Conservation (phyloP, 2,888 invertebrate species). For the Drosophila merina region DNA sequence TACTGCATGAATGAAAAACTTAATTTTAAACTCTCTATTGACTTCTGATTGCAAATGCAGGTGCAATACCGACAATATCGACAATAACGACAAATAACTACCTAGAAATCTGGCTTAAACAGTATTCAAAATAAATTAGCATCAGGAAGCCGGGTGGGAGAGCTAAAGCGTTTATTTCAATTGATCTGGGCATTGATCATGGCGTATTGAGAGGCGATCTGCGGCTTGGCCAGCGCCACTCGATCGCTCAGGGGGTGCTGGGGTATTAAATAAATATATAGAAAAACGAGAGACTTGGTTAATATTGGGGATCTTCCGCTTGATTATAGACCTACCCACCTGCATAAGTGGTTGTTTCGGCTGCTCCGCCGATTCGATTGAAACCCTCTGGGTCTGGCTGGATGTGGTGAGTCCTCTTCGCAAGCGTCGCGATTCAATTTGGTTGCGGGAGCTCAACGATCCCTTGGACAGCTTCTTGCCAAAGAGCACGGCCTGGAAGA, state of each 20-base stretch:
- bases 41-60: constrained; percentile 29
- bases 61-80: background rate
- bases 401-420: constrained; percentile 69
- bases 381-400: constrained; percentile 86
- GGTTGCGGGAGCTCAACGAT: constrained; percentile 85
- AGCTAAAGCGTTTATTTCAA: constrained; percentile 29
- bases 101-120: constrained; percentile 25
- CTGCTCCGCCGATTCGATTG: constrained; percentile 82
- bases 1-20: constrained; percentile 36
- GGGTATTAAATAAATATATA: background rate
- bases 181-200: constrained; percentile 41
- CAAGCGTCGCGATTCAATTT: constrained; percentile 71
- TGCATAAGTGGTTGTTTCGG: constrained; percentile 84
- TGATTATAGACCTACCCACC: constrained; percentile 72
- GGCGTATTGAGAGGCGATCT: constrained; percentile 56
- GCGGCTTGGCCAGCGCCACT: constrained; percentile 51
- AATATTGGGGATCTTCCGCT: background rate
- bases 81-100: constrained; percentile 23
- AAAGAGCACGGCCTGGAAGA: constrained; percentile 70
- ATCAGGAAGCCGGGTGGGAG: constrained; percentile 41
- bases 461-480: constrained; percentile 82
- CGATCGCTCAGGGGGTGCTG: constrained; percentile 82
- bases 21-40: constrained; percentile 7
- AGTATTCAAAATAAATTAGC: constrained; percentile 53
- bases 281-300: background rate